Base-by-base conservation (phyloP, 2,888 invertebrate species). In the Eupithecia tripunctaria region DNA sequence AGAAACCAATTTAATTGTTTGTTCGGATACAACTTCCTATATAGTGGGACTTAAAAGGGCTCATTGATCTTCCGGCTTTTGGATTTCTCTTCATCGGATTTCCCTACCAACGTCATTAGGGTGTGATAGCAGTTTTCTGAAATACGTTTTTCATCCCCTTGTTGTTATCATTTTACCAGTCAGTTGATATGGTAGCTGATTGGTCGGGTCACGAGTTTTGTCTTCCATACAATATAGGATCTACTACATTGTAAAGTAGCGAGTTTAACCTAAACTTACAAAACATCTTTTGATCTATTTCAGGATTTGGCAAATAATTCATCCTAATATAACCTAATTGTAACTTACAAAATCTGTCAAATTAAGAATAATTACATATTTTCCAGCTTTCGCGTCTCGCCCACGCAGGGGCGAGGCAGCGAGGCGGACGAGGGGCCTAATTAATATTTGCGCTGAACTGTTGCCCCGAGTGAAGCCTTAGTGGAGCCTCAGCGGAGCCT, bases 401-500 rank as follows among this genome's bases (percentile, higher is more conserved):
- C 2, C 25, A 4, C 47, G n/a, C 91, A 92, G 90, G 90, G 91
- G 89, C 41, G 5, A 90, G 85, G 88, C 89, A 89, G 88, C 18
- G 15, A 43, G 43, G 18, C n/a, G 43, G 43, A n/a, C n/a, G 8
- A 7, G 8, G 10, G 88, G 89, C 89, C 90, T 93, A 93, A 93
- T 93, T 93, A 93, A 93, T 93, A 92, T 93, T 93, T 93, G 91
- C 91, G 14, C 4, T 5, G 29, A 60, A 87, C 92, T 93, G 90
- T 86, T 91, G 91, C 91, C 90, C 91, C n/a, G n/a, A n/a, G n/a
- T n/a, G n/a, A n/a, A n/a, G n/a, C n/a, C n/a, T n/a, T n/a, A n/a
- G n/a, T n/a, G n/a, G n/a, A n/a, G n/a, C n/a, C n/a, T n/a, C n/a
- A n/a, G n/a, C n/a, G n/a, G n/a, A n/a, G n/a, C n/a, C n/a, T n/a